Evolutionary conservation across 2,113 vertebrate species (phyloP).

Genomic region (Embiotoca jacksoni): DNA sequence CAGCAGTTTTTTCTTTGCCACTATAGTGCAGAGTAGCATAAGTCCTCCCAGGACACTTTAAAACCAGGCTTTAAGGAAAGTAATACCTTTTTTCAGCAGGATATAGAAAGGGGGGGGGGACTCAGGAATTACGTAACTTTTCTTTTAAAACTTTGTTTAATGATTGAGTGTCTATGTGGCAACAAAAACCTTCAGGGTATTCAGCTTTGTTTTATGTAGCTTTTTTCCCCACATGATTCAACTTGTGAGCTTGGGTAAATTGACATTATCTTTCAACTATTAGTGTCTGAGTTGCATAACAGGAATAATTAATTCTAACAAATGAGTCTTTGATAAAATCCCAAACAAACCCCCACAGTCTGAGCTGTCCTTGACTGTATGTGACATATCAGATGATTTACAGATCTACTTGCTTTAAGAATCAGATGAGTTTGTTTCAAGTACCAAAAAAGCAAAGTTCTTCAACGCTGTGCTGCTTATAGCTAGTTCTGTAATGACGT

Average conservation of each 20-base stretch:
- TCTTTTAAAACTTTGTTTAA: background rate
- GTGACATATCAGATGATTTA: slow-evolving; percentile 2
- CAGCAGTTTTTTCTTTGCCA: background rate
- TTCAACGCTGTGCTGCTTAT: background rate
- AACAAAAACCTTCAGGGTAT: background rate
- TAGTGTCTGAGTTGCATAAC: too few species aligned
- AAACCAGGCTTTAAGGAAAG: background rate
- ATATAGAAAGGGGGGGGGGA: background rate
- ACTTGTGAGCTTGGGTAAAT: background rate
- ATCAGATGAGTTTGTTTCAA: slow-evolving; percentile 22
- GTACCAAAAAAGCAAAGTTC: too few species aligned
- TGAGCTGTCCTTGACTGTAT: background rate
- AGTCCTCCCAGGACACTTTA: background rate
- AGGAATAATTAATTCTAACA: background rate
- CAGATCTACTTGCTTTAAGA: background rate
- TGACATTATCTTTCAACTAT: too few species aligned
- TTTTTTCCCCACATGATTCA: background rate
- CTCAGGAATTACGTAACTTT: too few species aligned
- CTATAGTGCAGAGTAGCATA: too few species aligned
- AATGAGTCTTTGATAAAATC: background rate
- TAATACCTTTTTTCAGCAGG: background rate
- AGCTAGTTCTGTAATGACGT: background rate
- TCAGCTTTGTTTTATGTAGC: background rate
- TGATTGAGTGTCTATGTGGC: too few species aligned
- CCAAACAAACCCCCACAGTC: background rate